Evolutionary conservation across 2,797 vertebrate genomes (phyloP).

Genomic region (Catostomus latipinnis): DNA sequence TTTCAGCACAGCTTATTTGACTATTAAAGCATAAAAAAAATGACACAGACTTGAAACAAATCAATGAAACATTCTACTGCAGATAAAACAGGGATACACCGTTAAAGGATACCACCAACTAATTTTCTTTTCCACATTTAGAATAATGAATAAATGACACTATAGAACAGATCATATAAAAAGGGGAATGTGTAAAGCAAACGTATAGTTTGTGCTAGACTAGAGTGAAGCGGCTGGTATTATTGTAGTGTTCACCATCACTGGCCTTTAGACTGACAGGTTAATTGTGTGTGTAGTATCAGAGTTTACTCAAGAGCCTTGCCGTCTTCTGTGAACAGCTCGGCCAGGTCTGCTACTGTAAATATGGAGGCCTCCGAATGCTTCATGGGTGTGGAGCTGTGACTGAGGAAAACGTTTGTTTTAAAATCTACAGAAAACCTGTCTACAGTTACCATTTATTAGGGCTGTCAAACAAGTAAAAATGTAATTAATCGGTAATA

Average conservation of each 20-base stretch:
- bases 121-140: not conserved
- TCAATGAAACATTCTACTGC: not conserved
- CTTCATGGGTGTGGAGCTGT: constrained; percentile 89
- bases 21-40: constrained; percentile 2
- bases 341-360: constrained; percentile 93
- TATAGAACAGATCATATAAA: constrained; percentile 51
- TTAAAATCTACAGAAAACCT: not conserved
- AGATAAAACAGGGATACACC: not conserved
- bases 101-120: not conserved
- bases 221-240: constrained; percentile 31
- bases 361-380: constrained; percentile 93
- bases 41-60: not conserved
- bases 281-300: not conserved
- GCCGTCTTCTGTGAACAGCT: constrained; percentile 93
- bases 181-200: constrained; percentile 67
- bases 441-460: not conserved
- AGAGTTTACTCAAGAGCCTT: constrained; percentile 78
- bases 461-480: too few relatives aligned
- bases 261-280: constrained; percentile 22
- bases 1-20: constrained; percentile 15
- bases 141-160: constrained; percentile 29
- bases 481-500: too few relatives aligned
- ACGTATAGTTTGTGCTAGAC: not conserved
- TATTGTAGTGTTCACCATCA: constrained; percentile 27
- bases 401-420: constrained; percentile 72